Evolutionary conservation across 2,888 invertebrate genomes (phyloP).

Genomic region (Clepsis dumicolana): DNA sequence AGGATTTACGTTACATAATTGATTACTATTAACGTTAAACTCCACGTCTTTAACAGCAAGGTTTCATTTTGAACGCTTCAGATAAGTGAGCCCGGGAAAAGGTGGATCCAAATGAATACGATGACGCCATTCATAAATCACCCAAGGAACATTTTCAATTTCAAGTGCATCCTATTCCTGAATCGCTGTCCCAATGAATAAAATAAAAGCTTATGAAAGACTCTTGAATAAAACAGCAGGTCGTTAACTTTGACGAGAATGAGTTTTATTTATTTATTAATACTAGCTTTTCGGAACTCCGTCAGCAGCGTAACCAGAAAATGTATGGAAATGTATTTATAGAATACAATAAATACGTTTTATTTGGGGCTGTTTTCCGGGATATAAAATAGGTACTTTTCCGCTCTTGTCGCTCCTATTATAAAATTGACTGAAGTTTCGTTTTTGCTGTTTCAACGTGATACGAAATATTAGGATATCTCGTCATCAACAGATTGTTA

Average conservation of each 20-base stretch:
- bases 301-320: too few species aligned
- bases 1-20: background rate
- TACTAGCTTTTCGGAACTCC: background rate
- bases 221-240: conserved; percentile 6
- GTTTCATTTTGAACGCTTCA: background rate
- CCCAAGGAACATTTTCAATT: conserved; percentile 15
- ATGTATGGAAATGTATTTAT: too few species aligned
- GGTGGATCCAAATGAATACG: conserved; percentile 23
- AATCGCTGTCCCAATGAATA: conserved; percentile 31
- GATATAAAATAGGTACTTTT: too few species aligned
- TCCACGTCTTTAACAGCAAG: background rate
- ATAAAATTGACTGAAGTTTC: too few species aligned
- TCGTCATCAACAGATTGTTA: too few species aligned
- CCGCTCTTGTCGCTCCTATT: too few species aligned
- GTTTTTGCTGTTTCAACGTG: too few species aligned
- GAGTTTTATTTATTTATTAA: background rate
- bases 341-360: too few species aligned
- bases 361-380: too few species aligned
- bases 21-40: background rate
- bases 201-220: conserved; percentile 22
- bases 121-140: conserved; percentile 23
- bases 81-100: background rate
- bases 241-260: conserved; percentile 1
- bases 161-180: conserved; percentile 22
- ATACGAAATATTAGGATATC: too few species aligned